A percentile compares a stretch with the other conserved stretches of the same genome.
These are phyloP conservation scores for Malaclemys terrapin DNA, from an alignment of 2,113 vertebrate genomes.

Conservation along the genomic window DNA sequence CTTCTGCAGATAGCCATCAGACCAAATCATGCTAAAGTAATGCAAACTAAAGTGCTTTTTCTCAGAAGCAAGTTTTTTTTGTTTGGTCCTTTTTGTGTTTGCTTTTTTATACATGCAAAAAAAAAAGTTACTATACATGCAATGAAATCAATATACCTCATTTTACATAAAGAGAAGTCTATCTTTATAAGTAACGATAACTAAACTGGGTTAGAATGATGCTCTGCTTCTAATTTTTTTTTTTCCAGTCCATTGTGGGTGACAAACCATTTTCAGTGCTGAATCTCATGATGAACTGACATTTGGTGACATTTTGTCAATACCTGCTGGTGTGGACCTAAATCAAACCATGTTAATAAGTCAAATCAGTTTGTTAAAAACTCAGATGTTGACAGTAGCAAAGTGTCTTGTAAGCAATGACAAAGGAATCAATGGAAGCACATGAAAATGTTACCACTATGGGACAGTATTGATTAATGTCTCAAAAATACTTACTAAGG, in stretches of 20 bases:
- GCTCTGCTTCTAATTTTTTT: neutral
- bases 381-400: constrained; percentile 47
- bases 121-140: neutral
- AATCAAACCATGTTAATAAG: constrained; percentile 63
- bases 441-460: constrained; percentile 61
- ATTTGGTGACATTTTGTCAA: constrained; percentile 64
- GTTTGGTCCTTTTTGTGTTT: neutral
- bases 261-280: constrained; percentile 19
- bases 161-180: neutral
- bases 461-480: constrained; percentile 71
- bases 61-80: too few relatives aligned
- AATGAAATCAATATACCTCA: neutral
- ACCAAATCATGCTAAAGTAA: neutral
- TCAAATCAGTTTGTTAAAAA: constrained; percentile 60
- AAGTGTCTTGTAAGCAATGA: constrained; percentile 54
- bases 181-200: neutral
- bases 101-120: neutral
- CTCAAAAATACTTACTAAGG: constrained; percentile 49
- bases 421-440: constrained; percentile 64
- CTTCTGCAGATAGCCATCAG: neutral
- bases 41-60: neutral
- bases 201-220: neutral
- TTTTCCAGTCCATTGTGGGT: constrained; percentile 14
- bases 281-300: neutral
- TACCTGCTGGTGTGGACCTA: constrained; percentile 57